Evolutionary conservation across 2,797 vertebrate species (phyloP), one percentile per base, ranked within the genome.

Genomic region (Brachyalestes nurse): DNA sequence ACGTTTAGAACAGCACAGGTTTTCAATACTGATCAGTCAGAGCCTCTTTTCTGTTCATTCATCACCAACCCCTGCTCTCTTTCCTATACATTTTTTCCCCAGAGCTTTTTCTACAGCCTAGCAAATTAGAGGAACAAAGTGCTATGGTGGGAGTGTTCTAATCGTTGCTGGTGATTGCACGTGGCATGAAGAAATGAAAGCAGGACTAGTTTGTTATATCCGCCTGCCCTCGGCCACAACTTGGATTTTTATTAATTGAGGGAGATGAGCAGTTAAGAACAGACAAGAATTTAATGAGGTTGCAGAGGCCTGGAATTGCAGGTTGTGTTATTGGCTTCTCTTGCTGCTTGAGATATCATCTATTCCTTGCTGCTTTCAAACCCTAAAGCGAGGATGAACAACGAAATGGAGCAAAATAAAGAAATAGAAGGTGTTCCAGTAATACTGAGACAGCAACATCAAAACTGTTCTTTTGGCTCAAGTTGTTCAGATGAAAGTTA

Each of bases 11-110:
- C 88, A 82, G 87, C 90, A 89, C 87, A 80, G 89, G 79, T 91
- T 91, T 90, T 92, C 92, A 90, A 87, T 91, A 90, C 89, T 88
- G 84, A 92, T 93, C 91, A 90, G 89, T 93, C 92, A 90, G 83
- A 88, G 88, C 85, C 86, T 82, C 84, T 90, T 92, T 90, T 62
- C 75, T 78, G 79, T 91, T 92, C 91, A 93, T 94, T 93, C 90
- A 92, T 94, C 91, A 92, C 88, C 80, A 78, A 62, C 78, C 77
- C 66, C 72, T 60, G 70, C 65, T 70, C 81, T 74, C 58, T n/a
- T 6, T 77, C 62, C 62, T 69, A 60, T 78, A 4, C 34, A 0
- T 8, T 78, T 86, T 86, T 55, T 64, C 67, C 23, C 66, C 49
- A 13, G 23, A 10, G 60, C 78, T 69, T 51, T 79, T 67, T 81